Percentiles rank a stretch among this genome's conserved stretches.
phyloP scores from a whole-genome alignment of 2,888 invertebrate genomes.

The Scaptomyza parva region DNA sequence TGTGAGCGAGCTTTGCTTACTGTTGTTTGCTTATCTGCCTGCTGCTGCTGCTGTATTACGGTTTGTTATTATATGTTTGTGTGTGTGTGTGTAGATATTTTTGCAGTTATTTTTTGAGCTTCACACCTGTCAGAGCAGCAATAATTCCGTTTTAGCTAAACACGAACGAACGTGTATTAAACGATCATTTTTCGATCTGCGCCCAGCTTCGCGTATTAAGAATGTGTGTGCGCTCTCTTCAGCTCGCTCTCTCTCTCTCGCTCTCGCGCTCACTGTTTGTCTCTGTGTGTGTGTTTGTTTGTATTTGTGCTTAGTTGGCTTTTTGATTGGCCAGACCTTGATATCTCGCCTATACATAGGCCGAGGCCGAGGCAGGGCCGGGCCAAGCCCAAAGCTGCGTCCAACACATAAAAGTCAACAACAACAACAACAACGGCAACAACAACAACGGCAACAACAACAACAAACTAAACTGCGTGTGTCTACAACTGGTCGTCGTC shows the following conservation, averaged over 20 bases:
- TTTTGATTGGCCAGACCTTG: conserved; percentile 79
- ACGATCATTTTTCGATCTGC: conserved; percentile 24
- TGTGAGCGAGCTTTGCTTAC: conserved; percentile 2
- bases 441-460: conserved; percentile 2
- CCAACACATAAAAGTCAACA: conserved; percentile 27
- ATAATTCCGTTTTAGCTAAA: conserved; percentile 15
- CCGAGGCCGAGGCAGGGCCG: conserved; percentile 46
- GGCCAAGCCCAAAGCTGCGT: conserved; percentile 62
- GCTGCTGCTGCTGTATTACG: conserved; percentile 66
- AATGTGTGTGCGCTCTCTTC: neutral
- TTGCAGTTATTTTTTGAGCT: conserved; percentile 44
- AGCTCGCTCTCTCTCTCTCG: neutral
- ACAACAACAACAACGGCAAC: neutral
- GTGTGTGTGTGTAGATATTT: neutral
- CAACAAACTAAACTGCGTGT: conserved; percentile 1
- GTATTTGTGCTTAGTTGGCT: conserved; percentile 57
- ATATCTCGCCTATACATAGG: conserved; percentile 58
- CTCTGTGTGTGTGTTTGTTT: conserved; percentile 32
- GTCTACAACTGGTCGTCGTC: conserved; percentile 9
- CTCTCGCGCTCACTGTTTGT: conserved; percentile 15
- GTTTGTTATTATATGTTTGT: conserved; percentile 47
- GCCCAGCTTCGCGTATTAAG: conserved; percentile 33
- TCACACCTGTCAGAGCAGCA: conserved; percentile 67
- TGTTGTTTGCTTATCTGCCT: conserved; percentile 50
- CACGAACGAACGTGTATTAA: conserved; percentile 9